Conservation (phyloP, 1,140 invertebrate species). For the Notospermus geniculatus region DNA sequence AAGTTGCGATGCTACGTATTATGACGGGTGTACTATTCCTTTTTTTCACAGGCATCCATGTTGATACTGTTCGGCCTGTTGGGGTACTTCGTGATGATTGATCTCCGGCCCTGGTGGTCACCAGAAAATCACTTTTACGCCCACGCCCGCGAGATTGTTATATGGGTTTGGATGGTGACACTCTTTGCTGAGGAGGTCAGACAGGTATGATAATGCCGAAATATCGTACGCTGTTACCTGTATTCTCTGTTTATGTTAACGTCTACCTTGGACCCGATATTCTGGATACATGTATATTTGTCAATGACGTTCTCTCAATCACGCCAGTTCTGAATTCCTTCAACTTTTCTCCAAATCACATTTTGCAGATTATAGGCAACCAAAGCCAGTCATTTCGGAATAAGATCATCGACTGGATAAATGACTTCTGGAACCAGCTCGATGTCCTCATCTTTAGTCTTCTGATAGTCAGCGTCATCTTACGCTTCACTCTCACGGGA, state of each 20-base stretch:
- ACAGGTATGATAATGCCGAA: slow-evolving; percentile 37
- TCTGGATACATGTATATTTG: too few relatives aligned
- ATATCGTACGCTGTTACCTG: too few relatives aligned
- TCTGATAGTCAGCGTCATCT: slow-evolving; percentile 39
- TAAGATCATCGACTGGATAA: slow-evolving; percentile 42
- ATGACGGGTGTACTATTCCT: too few relatives aligned
- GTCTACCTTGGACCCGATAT: too few relatives aligned
- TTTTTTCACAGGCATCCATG: slow-evolving; percentile 45
- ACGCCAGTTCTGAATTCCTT: too few relatives aligned
- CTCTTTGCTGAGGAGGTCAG: slow-evolving; percentile 42
- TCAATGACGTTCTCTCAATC: too few relatives aligned
- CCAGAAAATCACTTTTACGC: slow-evolving; percentile 20
- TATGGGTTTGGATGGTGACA: slow-evolving; percentile 40
- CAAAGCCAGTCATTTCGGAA: slow-evolving; percentile 34
- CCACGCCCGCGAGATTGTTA: slow-evolving; percentile 27
- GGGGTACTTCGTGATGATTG: slow-evolving; percentile 44
- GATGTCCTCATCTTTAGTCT: slow-evolving; percentile 43
- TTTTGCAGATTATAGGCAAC: slow-evolving; percentile 6
- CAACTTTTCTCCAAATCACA: too few relatives aligned
- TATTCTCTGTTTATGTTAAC: too few relatives aligned
- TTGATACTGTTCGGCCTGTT: slow-evolving; percentile 42
- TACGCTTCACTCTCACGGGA: slow-evolving; percentile 27
- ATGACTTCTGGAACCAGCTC: slow-evolving; percentile 47
- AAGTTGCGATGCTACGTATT: too few relatives aligned
- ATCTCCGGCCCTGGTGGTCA: slow-evolving; percentile 27